Percentiles rank a stretch among this genome's conserved stretches.
Conservation (phyloP, 2,113 vertebrate genomes). For the Sylvietta virens region DNA sequence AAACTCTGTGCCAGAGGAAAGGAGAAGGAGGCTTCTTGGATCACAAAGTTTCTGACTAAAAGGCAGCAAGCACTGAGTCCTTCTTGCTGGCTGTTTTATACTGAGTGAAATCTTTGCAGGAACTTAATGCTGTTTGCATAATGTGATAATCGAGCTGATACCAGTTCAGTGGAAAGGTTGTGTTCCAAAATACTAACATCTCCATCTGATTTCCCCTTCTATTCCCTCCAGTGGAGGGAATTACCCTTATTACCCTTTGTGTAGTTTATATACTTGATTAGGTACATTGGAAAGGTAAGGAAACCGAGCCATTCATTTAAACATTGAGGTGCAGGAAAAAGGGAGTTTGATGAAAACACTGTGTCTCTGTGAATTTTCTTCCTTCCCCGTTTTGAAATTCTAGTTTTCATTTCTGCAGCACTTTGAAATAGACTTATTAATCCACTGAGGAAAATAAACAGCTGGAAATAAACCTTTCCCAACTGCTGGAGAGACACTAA, state of each 20-base stretch:
- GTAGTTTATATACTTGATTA: neutral
- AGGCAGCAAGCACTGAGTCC: neutral
- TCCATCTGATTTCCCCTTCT: neutral
- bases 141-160: neutral
- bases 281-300: neutral
- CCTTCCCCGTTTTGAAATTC: constrained; percentile 17
- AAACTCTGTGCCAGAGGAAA: neutral
- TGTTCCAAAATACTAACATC: neutral
- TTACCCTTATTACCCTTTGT: neutral
- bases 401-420: constrained; percentile 16
- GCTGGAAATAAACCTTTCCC: constrained; percentile 39
- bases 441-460: constrained; percentile 55
- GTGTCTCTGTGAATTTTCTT: neutral
- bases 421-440: constrained; percentile 52
- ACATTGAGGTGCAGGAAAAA: neutral
- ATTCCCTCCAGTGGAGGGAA: neutral
- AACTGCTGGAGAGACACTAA: constrained; percentile 20
- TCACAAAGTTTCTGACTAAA: neutral
- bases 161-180: neutral
- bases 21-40: neutral
- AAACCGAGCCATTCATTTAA: neutral
- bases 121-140: neutral
- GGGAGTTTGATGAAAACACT: neutral
- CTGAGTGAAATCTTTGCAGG: neutral
- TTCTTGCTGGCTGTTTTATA: neutral